A percentile compares a stretch with the other conserved stretches of the same genome.
Conservation (phyloP, 1,140 invertebrate species). For the Leptinotarsa lineolata region DNA sequence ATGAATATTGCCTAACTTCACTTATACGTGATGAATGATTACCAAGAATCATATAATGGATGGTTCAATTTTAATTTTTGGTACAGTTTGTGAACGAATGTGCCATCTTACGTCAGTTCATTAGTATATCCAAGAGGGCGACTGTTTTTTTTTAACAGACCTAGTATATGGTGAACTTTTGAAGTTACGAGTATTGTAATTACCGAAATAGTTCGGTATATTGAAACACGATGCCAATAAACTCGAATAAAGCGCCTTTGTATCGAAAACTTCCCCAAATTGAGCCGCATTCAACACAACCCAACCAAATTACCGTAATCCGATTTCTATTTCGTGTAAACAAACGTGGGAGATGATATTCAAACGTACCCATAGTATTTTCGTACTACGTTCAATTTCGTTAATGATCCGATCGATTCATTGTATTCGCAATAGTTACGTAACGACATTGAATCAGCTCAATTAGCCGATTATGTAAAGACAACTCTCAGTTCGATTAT, state of each 20-base stretch:
- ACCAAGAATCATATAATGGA: too few species aligned
- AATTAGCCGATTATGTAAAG: slow-evolving; percentile 21
- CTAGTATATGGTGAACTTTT: too few species aligned
- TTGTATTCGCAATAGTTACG: background rate
- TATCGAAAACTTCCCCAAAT: background rate
- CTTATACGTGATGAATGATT: too few species aligned
- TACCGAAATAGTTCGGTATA: too few species aligned
- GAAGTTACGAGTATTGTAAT: too few species aligned
- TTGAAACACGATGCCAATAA: too few species aligned
- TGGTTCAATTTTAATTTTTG: too few species aligned
- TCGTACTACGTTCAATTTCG: background rate
- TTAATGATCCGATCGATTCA: background rate
- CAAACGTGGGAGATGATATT: background rate
- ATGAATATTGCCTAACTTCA: too few species aligned
- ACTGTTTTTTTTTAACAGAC: too few species aligned
- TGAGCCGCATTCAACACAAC: background rate
- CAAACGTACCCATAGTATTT: background rate
- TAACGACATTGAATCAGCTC: background rate
- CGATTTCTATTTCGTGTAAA: background rate
- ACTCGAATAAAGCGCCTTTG: background rate
- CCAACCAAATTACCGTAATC: background rate
- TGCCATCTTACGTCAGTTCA: too few species aligned
- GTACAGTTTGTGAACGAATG: too few species aligned
- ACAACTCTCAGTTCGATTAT: background rate
- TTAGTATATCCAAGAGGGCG: too few species aligned